These are phyloP conservation scores for Caranx melampygus DNA, from an alignment of 2,113 vertebrate species.

Conservation along the genomic window DNA sequence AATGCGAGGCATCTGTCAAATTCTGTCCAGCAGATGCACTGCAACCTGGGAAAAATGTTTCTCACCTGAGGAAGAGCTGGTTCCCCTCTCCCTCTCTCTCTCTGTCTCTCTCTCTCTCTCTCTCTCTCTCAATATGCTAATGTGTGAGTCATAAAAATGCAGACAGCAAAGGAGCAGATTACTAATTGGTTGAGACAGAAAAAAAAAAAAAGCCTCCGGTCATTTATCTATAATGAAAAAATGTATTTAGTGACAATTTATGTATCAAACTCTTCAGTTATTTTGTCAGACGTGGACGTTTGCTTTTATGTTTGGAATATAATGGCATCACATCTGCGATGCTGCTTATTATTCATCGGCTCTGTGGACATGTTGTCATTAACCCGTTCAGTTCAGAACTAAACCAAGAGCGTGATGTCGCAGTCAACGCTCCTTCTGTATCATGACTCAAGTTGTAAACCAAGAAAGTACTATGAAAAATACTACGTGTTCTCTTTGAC, in stretches of 20 bases:
- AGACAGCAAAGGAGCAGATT: neutral
- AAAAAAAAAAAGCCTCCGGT: neutral
- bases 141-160: neutral
- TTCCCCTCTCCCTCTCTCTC: neutral
- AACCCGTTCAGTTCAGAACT: too few relatives aligned
- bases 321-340: too few relatives aligned
- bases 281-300: neutral
- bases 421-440: too few relatives aligned
- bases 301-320: neutral
- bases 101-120: neutral
- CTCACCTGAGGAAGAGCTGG: neutral
- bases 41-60: neutral
- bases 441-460: too few relatives aligned
- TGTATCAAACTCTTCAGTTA: neutral
- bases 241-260: neutral
- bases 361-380: too few relatives aligned
- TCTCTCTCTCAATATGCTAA: neutral
- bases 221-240: neutral
- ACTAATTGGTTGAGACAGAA: neutral
- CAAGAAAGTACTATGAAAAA: too few relatives aligned
- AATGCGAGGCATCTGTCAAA: neutral
- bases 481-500: too few relatives aligned
- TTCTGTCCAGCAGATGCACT: neutral
- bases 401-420: too few relatives aligned
- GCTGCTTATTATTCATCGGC: too few relatives aligned